These are phyloP conservation scores for Centruroides vittatus DNA, from an alignment of 1,140 invertebrate species.

Conservation along the genomic window DNA sequence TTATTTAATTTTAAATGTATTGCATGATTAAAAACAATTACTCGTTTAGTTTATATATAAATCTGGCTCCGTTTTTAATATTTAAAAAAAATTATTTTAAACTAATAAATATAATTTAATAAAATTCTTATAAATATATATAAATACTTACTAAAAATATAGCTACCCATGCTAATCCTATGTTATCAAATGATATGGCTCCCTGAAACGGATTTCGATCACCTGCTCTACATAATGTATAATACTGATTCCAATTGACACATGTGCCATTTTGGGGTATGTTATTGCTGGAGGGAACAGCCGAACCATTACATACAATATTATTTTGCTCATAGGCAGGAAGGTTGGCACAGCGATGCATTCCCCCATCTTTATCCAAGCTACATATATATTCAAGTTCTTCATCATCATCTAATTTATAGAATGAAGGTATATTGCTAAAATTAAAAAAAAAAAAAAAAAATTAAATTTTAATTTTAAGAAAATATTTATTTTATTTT, in stretches of 20 bases:
- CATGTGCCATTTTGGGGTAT: conserved; percentile 36
- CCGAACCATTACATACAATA: conserved; percentile 44
- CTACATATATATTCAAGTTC: conserved; percentile 97
- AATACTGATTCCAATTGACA: conserved; percentile 99
- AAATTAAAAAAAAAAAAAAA: neutral
- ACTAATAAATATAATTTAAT: no score
- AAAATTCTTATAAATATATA: neutral
- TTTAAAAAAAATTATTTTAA: no score
- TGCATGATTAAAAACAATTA: no score
- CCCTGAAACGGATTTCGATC: conserved; percentile 97
- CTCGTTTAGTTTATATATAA: no score
- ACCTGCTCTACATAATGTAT: conserved; percentile 79
- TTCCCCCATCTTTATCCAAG: conserved; percentile 78
- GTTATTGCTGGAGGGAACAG: conserved; percentile 13
- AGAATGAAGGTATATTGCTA: conserved; percentile 12
- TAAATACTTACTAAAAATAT: conserved; percentile 61
- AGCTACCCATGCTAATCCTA: conserved; percentile 97
- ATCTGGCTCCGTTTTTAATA: no score
- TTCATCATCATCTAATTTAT: conserved; percentile 38
- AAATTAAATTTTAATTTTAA: no score
- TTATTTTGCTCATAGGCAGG: conserved; percentile 59
- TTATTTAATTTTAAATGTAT: no score
- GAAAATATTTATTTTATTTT: no score
- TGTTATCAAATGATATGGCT: conserved; percentile 99
- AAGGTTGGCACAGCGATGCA: conserved; percentile 80